phyloP scores from a whole-genome alignment of 2,113 vertebrate species.

The Nettapus auritus region DNA sequence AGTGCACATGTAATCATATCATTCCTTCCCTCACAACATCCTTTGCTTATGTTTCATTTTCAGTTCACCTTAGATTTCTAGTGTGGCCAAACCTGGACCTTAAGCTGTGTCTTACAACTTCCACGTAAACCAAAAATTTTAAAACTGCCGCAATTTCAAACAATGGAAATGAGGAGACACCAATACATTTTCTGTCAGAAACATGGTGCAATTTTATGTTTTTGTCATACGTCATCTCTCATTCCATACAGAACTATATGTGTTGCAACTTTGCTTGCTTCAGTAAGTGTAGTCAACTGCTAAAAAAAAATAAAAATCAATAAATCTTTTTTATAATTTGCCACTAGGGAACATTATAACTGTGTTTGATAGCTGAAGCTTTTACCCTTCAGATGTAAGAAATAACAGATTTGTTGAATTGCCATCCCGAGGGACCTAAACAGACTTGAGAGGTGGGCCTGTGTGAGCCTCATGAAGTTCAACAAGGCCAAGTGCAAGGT shows the following conservation, averaged over 20 bases:
- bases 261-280: not conserved
- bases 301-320: not conserved
- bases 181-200: not conserved
- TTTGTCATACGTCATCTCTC: not conserved
- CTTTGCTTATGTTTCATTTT: not conserved
- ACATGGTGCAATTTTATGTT: not conserved
- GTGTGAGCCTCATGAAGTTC: no score
- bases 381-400: not conserved
- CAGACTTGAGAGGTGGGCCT: no score
- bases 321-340: not conserved
- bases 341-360: not conserved
- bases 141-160: not conserved
- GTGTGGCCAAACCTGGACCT: not conserved
- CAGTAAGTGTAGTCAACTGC: not conserved
- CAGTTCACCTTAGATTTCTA: not conserved
- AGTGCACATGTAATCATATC: not conserved
- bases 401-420: not conserved
- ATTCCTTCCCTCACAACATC: not conserved
- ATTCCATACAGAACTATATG: not conserved
- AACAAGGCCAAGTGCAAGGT: no score
- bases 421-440: no score
- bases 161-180: not conserved
- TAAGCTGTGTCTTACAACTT: not conserved
- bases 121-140: not conserved
- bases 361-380: not conserved